phyloP scores from a whole-genome alignment of 2,797 vertebrate species.

The Enteromius viviparus region DNA sequence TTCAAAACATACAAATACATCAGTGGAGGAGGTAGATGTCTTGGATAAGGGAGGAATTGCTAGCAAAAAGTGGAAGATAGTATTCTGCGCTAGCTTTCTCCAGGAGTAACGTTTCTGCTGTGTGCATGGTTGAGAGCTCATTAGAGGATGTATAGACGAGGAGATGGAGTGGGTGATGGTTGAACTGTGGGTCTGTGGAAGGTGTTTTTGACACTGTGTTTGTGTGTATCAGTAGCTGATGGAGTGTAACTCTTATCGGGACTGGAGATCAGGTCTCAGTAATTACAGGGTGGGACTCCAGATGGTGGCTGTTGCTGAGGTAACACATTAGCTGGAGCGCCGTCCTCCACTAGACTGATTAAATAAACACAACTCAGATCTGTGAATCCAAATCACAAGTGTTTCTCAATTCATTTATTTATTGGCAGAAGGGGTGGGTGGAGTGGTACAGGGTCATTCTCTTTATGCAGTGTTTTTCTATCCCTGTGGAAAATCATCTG shows the following conservation, averaged over 20 bases:
- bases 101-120: neutral
- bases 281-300: slow-evolving; percentile 42
- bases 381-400: slow-evolving; percentile 34
- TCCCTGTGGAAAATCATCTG: neutral
- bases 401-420: slow-evolving; percentile 60
- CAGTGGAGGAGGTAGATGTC: neutral
- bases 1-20: slow-evolving; percentile 35
- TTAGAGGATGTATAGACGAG: slow-evolving; percentile 15
- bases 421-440: neutral
- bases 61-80: slow-evolving; percentile 20
- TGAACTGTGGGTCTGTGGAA: neutral
- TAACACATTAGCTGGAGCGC: slow-evolving; percentile 33
- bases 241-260: slow-evolving; percentile 30
- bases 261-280: slow-evolving; percentile 46
- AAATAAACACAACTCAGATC: slow-evolving; percentile 43
- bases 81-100: neutral
- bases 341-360: slow-evolving; percentile 25
- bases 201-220: slow-evolving; percentile 2
- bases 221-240: slow-evolving; percentile 26
- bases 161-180: neutral
- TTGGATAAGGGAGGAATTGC: slow-evolving; percentile 11
- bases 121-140: slow-evolving; percentile 4
- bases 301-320: slow-evolving; percentile 42
- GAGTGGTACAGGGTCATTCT: neutral
- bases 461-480: neutral